Conservation (phyloP, 2,888 invertebrate genomes). For the Athripsodes cinereus region DNA sequence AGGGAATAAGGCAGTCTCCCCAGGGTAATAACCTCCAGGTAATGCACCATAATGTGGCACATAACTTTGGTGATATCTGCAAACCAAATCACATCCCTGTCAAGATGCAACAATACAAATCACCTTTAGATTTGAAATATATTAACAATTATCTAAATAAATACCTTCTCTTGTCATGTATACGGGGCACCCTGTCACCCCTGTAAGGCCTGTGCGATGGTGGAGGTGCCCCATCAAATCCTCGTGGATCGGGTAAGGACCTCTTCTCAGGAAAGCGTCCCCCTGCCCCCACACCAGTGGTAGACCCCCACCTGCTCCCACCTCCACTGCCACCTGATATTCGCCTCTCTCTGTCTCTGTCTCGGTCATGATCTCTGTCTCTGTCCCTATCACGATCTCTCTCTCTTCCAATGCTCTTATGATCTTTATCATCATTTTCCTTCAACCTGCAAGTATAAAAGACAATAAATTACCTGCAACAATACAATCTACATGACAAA, state of each 20-base stretch:
- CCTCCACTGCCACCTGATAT: constrained; percentile 38
- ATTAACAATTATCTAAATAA: constrained; percentile 2
- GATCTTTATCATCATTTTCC: constrained; percentile 27
- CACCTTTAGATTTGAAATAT: neutral
- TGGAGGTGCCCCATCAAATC: constrained; percentile 18
- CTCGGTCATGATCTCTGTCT: constrained; percentile 55
- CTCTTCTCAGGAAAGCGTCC: constrained; percentile 31
- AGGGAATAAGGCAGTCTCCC: constrained; percentile 34
- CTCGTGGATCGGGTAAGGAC: constrained; percentile 23
- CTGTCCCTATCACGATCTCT: constrained; percentile 35
- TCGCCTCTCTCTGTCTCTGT: constrained; percentile 49
- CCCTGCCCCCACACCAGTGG: constrained; percentile 30
- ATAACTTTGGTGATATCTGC: constrained; percentile 43
- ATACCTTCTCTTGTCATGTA: constrained; percentile 63
- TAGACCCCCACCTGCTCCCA: constrained; percentile 32
- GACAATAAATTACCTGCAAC: no score
- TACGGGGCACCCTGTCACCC: constrained; percentile 44
- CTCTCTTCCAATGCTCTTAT: constrained; percentile 21
- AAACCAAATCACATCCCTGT: constrained; percentile 20
- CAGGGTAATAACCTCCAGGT: constrained; percentile 36
- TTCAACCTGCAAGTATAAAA: constrained; percentile 6
- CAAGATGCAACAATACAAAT: neutral
- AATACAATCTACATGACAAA: no score
- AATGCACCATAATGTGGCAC: constrained; percentile 37
- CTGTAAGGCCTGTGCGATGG: constrained; percentile 36